Conservation (phyloP, 2,888 invertebrate species). For the Protonemura montana region DNA sequence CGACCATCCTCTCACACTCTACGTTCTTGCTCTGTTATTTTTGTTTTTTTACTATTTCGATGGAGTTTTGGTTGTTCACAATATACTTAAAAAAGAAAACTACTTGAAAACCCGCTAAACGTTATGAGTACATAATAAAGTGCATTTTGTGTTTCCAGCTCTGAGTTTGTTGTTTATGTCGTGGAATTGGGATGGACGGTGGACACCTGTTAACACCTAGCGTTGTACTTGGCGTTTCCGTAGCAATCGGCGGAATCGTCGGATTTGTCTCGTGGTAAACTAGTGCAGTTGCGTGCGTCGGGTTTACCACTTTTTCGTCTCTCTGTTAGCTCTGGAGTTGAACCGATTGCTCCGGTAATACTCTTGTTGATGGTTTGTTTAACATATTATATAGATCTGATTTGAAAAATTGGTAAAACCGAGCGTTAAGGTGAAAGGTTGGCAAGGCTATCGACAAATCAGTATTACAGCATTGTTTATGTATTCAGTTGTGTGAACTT, state of each 20-base stretch:
- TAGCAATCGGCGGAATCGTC: neutral
- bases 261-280: neutral
- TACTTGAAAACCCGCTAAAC: neutral
- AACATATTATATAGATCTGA: too few relatives aligned
- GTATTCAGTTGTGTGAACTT: too few relatives aligned
- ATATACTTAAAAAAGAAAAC: neutral
- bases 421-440: too few relatives aligned
- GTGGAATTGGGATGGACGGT: conserved; percentile 2
- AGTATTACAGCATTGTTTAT: too few relatives aligned
- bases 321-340: too few relatives aligned
- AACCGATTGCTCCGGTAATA: too few relatives aligned
- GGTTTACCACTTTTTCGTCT: neutral
- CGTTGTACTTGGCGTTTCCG: neutral
- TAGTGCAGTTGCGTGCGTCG: neutral
- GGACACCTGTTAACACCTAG: conserved; percentile 5
- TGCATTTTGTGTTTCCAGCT: conserved; percentile 27
- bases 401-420: too few relatives aligned
- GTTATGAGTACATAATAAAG: neutral
- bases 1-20: neutral
- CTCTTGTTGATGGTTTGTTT: too few relatives aligned
- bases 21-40: neutral
- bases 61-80: neutral
- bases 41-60: neutral
- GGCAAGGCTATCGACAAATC: too few relatives aligned
- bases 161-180: conserved; percentile 21